Conservation (phyloP, 1,140 invertebrate genomes). For the Hesperophylax magnus region DNA sequence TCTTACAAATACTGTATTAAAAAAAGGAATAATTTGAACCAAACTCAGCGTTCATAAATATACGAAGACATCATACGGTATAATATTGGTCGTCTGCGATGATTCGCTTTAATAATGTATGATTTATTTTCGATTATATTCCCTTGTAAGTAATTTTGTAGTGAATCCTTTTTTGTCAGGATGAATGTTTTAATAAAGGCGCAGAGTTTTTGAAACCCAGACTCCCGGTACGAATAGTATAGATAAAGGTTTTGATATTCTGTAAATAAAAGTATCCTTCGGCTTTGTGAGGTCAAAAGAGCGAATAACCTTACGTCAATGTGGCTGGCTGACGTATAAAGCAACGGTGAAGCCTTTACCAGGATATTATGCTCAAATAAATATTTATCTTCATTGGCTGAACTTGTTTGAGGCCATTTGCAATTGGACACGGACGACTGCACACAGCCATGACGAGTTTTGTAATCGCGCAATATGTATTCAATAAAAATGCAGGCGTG, state of each 20-base stretch:
- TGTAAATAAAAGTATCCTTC: too few species aligned
- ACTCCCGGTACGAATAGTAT: too few species aligned
- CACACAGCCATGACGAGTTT: constrained; percentile 26
- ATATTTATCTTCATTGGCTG: constrained; percentile 28
- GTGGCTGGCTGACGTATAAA: too few species aligned
- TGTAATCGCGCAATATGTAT: constrained; percentile 49
- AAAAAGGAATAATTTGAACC: constrained; percentile 30
- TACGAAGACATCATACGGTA: constrained; percentile 28
- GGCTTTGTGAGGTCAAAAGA: too few species aligned
- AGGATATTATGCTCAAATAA: background rate
- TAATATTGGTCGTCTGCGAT: constrained; percentile 1
- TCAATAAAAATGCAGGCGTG: constrained; percentile 48
- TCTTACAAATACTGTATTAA: constrained; percentile 10
- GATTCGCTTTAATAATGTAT: constrained; percentile 26
- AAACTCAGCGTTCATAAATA: constrained; percentile 33
- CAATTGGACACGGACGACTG: background rate
- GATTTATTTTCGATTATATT: constrained; percentile 24
- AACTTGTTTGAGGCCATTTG: constrained; percentile 28
- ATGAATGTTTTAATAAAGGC: constrained; percentile 26
- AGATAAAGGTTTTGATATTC: too few species aligned
- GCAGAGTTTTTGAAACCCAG: too few species aligned
- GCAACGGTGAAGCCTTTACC: too few species aligned
- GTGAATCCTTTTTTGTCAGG: constrained; percentile 7
- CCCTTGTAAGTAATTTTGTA: constrained; percentile 3
- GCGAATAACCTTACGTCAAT: too few species aligned